A percentile compares a stretch with the other conserved stretches of the same genome.
phyloP scores from a whole-genome alignment of 2,888 invertebrate genomes.

The Tyria jacobaeae region DNA sequence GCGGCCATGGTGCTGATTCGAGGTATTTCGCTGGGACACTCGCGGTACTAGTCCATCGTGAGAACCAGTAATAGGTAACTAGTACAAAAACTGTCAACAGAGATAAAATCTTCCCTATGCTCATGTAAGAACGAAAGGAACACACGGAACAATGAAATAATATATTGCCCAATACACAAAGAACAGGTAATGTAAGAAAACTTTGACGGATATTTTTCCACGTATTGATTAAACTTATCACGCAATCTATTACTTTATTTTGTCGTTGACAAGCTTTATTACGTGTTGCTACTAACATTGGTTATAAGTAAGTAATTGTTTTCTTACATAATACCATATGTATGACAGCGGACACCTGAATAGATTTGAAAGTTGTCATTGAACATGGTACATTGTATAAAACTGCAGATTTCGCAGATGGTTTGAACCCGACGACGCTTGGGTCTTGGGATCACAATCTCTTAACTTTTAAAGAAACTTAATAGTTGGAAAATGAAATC shows the following conservation, averaged over 20 bases:
- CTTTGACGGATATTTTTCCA: conserved; percentile 57
- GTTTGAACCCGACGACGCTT: conserved; percentile 1
- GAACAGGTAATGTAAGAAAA: conserved; percentile 46
- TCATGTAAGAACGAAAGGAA: conserved; percentile 63
- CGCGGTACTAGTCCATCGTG: conserved; percentile 63
- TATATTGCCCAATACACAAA: conserved; percentile 68
- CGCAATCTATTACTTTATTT: conserved; percentile 32
- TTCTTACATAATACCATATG: conserved; percentile 27
- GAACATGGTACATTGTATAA: conserved; percentile 1
- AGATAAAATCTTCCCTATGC: conserved; percentile 66
- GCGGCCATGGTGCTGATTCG: conserved; percentile 35
- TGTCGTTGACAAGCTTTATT: conserved; percentile 30
- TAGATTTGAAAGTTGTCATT: conserved; percentile 16
- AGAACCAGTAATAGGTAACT: conserved; percentile 64
- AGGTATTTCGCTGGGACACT: conserved; percentile 54
- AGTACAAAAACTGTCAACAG: conserved; percentile 65
- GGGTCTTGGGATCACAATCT: not conserved
- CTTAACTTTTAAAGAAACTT: not conserved
- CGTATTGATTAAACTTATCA: conserved; percentile 45
- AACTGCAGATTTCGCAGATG: conserved; percentile 2
- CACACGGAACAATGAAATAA: conserved; percentile 74
- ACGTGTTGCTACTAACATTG: conserved; percentile 25
- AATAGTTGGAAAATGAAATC: not conserved
- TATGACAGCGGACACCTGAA: conserved; percentile 5
- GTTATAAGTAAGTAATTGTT: conserved; percentile 33